Evolutionary conservation across 2,888 invertebrate species (phyloP), one percentile per base, ranked within the genome.

Genomic region (Mythimna lalbum): DNA sequence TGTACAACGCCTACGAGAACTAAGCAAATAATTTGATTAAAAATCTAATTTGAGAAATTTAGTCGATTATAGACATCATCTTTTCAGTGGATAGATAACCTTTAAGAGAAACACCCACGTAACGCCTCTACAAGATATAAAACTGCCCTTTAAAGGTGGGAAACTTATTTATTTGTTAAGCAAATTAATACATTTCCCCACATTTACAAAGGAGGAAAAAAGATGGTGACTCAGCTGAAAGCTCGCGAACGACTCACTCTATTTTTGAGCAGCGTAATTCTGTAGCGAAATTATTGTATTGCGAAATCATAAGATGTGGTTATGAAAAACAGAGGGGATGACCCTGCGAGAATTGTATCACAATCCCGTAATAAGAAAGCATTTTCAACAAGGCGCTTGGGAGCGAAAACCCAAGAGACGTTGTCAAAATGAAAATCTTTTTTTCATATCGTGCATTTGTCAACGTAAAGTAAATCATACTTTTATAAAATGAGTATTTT

Each of bases 141-240:
- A 69, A 64, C 82, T 83, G 81, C 82, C 81, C 86, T 87, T 85
- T 85, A 85, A 85, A 85, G 82, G 84, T 87, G 81, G 79, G 55
- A 72, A 72, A 59, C 53, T 60, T 57, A 62, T 68, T 66, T 53
- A 62, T 65, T 77, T 64, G 27, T 52, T 19, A 78, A 81, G 57
- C 52, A 68, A 67, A 72, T 63, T 61, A 77, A 56, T 77, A 62
- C 27, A 33, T 52, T 64, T 49, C 43, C 36, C 56, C n/a, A 52
- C 36, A 66, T 60, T 70, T 53, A 47, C 52, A 52, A 67, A 59
- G 53, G 27, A 21, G 36, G 19, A 39, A 56, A 63, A 66, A 43
- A n/a, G 6, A 36, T 21, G 39, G 31, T 61, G 63, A 75, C 50
- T 52, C 49, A 31, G 56, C 52, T 64, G n/a, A 62, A 78, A 49